Evolutionary conservation across 2,113 vertebrate species (phyloP).

Genomic region (Daphoenositta chrysoptera): DNA sequence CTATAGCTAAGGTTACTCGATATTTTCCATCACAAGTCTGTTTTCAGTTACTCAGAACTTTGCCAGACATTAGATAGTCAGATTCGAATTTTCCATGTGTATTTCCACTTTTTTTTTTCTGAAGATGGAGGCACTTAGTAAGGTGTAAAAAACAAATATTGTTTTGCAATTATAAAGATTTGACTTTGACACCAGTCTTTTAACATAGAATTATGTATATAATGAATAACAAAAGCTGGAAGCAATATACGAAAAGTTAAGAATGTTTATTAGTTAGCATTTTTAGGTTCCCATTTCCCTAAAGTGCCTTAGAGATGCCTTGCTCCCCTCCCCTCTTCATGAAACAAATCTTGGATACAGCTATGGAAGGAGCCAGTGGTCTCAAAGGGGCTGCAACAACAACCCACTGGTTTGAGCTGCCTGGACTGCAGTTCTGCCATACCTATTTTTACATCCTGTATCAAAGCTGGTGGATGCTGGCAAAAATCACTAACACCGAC

Average conservation of each 20-base stretch:
- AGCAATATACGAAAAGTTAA: background rate
- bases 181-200: background rate
- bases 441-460: background rate
- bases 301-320: background rate
- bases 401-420: background rate
- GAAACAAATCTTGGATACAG: background rate
- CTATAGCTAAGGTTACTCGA: slow-evolving; percentile 23
- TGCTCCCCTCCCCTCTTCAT: background rate
- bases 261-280: background rate
- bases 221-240: background rate
- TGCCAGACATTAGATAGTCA: background rate
- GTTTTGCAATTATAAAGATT: background rate
- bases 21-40: slow-evolving; percentile 51
- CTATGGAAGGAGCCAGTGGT: background rate
- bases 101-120: background rate
- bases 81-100: slow-evolving; percentile 5
- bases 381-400: background rate
- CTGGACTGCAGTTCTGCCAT: background rate
- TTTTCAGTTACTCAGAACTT: slow-evolving; percentile 51
- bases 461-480: background rate
- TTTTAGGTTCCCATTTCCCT: background rate
- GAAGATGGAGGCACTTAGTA: background rate
- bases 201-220: background rate
- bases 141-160: background rate
- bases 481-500: background rate